Base-by-base conservation (phyloP, 2,113 vertebrate species). In the Neodontobutis hainanensis region DNA sequence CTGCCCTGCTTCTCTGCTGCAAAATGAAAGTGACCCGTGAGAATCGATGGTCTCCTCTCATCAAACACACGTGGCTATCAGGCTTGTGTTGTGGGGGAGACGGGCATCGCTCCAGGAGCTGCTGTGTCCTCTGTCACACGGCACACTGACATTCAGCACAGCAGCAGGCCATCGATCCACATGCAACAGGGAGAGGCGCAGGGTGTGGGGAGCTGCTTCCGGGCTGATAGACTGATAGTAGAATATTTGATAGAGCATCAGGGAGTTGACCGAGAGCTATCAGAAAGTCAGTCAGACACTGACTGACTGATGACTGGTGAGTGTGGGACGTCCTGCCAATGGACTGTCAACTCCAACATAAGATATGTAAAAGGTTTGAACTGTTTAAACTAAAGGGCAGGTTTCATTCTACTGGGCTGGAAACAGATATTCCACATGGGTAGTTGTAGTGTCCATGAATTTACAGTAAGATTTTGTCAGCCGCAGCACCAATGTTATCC, bases 121-220 rank as follows among this genome's bases (percentile, higher is more conserved):
- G 27, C 15, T 15, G 71, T 72, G 75, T 75, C 88, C 82, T 85
- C 73, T 80, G 73, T 81, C 70, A 77, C 82, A 78, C 77, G n/a
- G 12, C 34, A 72, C 60, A 15, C 73, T 82, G 84, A 85, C 88
- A 86, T 87, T 85, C 85, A 86, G 61, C 75, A 65, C 74, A 64
- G 79, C 72, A 34, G 57, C 45, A 70, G 74, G 49, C 66, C 72
- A 88, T 85, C 68, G 77, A 88, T 87, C 74, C 69, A 73, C 63
- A 75, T 38, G 55, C 68, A 65, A 59, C 55, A 15, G 8, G 8
- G 51, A 27, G 53, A 10, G 56, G 40, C 19, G 40, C 19, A 4
- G 38, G 19, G 12, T 4, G 32, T 8, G 48, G 27, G 45, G 19
- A 77, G 19, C 19, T 27, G 19, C 19, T 27, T 1, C 19, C 19